phyloP scores from a whole-genome alignment of 37 sponge, comb jelly and placozoan species.

The Beroe ovata region DNA sequence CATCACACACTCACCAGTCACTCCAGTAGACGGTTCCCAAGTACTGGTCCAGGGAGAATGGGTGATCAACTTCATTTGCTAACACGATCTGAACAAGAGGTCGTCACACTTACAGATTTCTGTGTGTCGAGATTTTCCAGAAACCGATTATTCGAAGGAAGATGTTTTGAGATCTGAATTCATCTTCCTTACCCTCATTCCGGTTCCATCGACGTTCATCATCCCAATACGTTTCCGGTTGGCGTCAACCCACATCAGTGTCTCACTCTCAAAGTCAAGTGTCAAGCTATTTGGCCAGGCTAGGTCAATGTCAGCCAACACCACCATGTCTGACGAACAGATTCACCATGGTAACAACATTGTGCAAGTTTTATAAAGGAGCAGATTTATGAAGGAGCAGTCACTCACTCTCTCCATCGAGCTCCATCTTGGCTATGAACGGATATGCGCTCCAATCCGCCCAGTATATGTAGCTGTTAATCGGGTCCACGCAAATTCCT shows the following conservation, averaged over 20 bases:
- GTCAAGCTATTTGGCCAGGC: slow-evolving; percentile 47
- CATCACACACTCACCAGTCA: slow-evolving; percentile 39
- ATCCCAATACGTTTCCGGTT: slow-evolving; percentile 46
- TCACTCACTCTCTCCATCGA: slow-evolving; percentile 11
- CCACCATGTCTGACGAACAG: slow-evolving; percentile 45
- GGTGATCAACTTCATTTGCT: slow-evolving; percentile 24
- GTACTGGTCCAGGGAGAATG: slow-evolving; percentile 56
- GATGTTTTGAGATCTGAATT: too few relatives aligned
- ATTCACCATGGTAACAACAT: too few relatives aligned
- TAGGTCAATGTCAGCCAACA: background rate
- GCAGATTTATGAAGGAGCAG: background rate
- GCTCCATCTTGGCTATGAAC: slow-evolving; percentile 51
- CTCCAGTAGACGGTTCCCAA: slow-evolving; percentile 60
- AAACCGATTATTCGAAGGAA: too few relatives aligned
- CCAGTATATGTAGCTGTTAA: slow-evolving; percentile 19
- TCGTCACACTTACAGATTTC: too few relatives aligned
- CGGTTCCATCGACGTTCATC: slow-evolving; percentile 8
- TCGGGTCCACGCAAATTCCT: slow-evolving; percentile 45
- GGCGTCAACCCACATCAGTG: slow-evolving; percentile 59
- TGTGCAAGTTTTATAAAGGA: too few relatives aligned
- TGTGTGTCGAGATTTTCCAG: too few relatives aligned
- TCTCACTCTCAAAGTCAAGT: slow-evolving; percentile 3
- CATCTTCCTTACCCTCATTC: background rate
- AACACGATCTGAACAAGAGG: slow-evolving; percentile 40
- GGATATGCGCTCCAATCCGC: slow-evolving; percentile 34